Evolutionary conservation across 2,113 vertebrate genomes (phyloP), one percentile per base, ranked within the genome.

Genomic region (Morone chrysops): DNA sequence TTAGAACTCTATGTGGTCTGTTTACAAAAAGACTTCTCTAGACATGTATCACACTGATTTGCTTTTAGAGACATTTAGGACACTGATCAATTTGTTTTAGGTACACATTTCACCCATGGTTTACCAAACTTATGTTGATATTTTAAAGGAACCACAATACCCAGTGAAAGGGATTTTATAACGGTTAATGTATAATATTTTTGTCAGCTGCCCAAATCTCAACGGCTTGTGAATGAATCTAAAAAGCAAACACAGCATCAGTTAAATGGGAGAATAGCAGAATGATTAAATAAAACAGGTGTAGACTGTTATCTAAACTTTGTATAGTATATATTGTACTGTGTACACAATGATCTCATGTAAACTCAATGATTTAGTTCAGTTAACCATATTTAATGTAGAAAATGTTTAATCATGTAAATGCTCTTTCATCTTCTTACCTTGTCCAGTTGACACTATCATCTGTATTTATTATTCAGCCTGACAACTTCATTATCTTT

Each of bases 91-190:
- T 61, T 68, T 75, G 16, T 61, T 69, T 25, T 25, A 61, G 40
- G 10, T 61, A 51, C 63, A 50, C 17, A 8, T 78, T 73, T 71
- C 82, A 71, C 57, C 51, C 59, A 63, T 7, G 38, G 57, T 85
- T 80, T 66, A 75, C 43, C 76, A 84, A 69, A 69, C 43, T 4
- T 41, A 0, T 79, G 59, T 72, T 72, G 50, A 67, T 78, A 38
- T 83, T 70, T 78, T 85, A 75, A 81, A 87, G 78, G 56, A 84
- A 79, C 82, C 66, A 70, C 60, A 53, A 76, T 38, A 93, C 81
- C 88, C 90, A 86, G 70, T 89, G 70, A 94, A 95, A 95, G 93
- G 94, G 93, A 94, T 94, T 89, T 88, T 89, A 81, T 89, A 86
- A 70, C 1, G 1, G 20, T 67, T 72, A 63, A 62, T 88, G 61